Base-by-base conservation (phyloP, 2,888 invertebrate species). In the Eurytoma californica region DNA sequence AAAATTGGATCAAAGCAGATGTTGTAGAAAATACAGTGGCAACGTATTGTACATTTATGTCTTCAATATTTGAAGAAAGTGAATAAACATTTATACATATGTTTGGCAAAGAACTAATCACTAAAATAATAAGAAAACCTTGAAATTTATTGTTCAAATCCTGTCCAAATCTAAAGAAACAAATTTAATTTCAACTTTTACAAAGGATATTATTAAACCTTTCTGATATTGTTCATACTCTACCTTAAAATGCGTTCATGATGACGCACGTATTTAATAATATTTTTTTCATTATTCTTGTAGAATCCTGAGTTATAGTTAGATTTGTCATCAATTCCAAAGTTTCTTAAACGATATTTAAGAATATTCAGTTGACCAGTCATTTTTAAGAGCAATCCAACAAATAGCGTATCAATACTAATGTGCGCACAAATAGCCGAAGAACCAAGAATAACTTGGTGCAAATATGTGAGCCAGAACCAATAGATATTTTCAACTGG, bases 21-120 rank as follows among this genome's bases (percentile, higher is more conserved):
- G 75, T 72, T 9, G 79, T 79, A 30, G 53, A 53, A 51, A 72
- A 79, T 0, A 72, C 16, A 28, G 68, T 72, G 2, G 76, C 66
- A n/a, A 75, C 30, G 57, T 68, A 76, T 18, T 80, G 53, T 12
- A 72, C 24, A 18, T 80, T 67, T 47, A 69, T 58, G 14, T 65
- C 7, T 12, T 20, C 28, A 5, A 7, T 72, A 16, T 72, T 65
- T 1, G 72, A 30, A n/a, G 72, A 68, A 18, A 80, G 20, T 58
- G 80, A 30, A 47, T 80, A 80, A 12, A 77, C 20, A n/a, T 80
- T 80, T 55, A 72, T 72, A 20, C 80, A 80, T 39, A 76, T 72
- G n/a, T 80, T 80, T 51, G 80, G 80, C 51, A 80, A 39, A 4
- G 72, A 77, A 24, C 65, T 65, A 14, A 73, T 9, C 2, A 77